Conservation (phyloP, 2,888 invertebrate genomes). For the Sarcophaga rosellei region DNA sequence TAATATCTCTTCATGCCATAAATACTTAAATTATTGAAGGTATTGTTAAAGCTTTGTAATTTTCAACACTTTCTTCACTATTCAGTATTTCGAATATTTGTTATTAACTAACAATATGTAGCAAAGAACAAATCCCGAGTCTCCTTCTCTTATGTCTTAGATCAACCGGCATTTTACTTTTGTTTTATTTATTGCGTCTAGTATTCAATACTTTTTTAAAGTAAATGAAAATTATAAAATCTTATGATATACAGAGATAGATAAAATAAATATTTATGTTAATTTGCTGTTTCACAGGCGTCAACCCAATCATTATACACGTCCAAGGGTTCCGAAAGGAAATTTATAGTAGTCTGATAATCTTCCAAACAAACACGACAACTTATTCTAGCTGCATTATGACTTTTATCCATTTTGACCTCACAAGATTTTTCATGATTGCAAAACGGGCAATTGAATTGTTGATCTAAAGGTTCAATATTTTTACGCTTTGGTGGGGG, state of each 20-base stretch:
- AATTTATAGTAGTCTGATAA: constrained; percentile 97
- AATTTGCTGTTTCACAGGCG: constrained; percentile 98
- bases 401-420: constrained; percentile 98
- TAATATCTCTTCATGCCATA: no score
- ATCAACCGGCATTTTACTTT: no score
- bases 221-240: constrained; percentile 3
- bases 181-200: no score
- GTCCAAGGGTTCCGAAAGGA: constrained; percentile 98
- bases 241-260: background rate
- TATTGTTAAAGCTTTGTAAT: no score
- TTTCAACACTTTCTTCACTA: no score
- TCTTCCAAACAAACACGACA: constrained; percentile 98
- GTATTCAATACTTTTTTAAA: background rate
- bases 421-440: constrained; percentile 99
- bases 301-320: constrained; percentile 99
- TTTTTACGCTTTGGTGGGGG: constrained; percentile 97
- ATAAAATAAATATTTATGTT: constrained; percentile 71
- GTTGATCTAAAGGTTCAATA: constrained; percentile 95
- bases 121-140: no score
- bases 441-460: constrained; percentile 99
- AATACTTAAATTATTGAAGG: no score
- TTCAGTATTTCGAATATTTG: no score
- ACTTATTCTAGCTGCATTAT: constrained; percentile 96
- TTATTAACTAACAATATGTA: no score
- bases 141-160: no score